phyloP scores from a whole-genome alignment of 2,888 invertebrate genomes.

The Cosmia pyralina region DNA sequence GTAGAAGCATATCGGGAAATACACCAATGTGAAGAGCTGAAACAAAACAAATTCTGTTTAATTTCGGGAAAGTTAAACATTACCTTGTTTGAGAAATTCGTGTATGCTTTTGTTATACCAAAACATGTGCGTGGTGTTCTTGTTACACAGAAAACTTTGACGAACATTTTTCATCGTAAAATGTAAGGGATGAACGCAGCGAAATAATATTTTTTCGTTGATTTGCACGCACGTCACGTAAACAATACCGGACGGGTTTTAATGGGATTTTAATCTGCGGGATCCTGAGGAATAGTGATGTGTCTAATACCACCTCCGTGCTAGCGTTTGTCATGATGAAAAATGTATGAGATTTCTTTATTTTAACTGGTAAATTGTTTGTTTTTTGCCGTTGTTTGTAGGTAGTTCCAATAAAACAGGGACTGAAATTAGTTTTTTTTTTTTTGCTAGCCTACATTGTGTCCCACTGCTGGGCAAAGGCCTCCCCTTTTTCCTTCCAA shows the following conservation, averaged over 20 bases:
- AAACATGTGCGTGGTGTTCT: conserved; percentile 33
- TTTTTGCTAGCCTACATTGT: no score
- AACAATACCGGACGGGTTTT: conserved; percentile 58
- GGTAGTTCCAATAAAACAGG: not conserved
- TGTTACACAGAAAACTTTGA: conserved; percentile 32
- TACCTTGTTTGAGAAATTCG: conserved; percentile 29
- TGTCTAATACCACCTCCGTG: conserved; percentile 10
- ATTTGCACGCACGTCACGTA: conserved; percentile 52
- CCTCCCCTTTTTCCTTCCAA: no score
- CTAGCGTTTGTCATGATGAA: conserved; percentile 20
- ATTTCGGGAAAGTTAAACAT: conserved; percentile 17
- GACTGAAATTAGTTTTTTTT: no score
- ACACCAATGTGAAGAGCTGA: conserved; percentile 76
- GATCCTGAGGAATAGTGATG: conserved; percentile 47
- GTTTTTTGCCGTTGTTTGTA: not conserved
- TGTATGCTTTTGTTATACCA: conserved; percentile 24
- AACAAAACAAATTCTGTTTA: conserved; percentile 62
- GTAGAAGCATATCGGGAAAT: conserved; percentile 78
- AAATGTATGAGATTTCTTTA: conserved; percentile 6
- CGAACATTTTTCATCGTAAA: conserved; percentile 37
- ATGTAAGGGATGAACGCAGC: conserved; percentile 24
- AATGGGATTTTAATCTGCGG: conserved; percentile 58
- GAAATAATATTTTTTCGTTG: conserved; percentile 52
- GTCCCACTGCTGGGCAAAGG: no score
- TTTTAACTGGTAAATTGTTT: not conserved